Evolutionary conservation across 2,113 vertebrate genomes (phyloP), one percentile per base, ranked within the genome.

Genomic region (Rhombomys opimus): DNA sequence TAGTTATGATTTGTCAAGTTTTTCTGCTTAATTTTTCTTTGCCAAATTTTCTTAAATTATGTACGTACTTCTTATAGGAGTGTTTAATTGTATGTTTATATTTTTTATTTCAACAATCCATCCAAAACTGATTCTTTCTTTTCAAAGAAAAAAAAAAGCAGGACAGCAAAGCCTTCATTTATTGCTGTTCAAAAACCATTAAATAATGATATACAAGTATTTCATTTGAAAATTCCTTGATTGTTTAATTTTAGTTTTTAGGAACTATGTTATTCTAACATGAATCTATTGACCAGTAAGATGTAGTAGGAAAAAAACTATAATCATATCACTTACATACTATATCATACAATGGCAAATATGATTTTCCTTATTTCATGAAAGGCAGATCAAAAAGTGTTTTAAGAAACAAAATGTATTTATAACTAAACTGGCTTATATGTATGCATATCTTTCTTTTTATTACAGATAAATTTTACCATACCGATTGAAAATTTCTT

Each of bases 401-500:
- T 68, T 22, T 12, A 67, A 4, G 8, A 88, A 88, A 80, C 80
- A 94, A 97, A 95, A 88, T 77, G 50, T 22, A 87, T 78, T 95
- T 59, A 80, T 63, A 89, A 61, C 86, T 90, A 86, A 87, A 88
- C 25, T 94, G 52, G 30, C 35, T 9, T 78, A 15, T 50, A 41
- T 59, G 73, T 89, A 70, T 75, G 4, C 15, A 20, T 61, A 89
- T 85, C 2, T 68, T 91, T 25, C 1, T 92, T 54, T 50, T 70
- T 30, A 3, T 67, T 92, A 10, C 86, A 15, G 13, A 27, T 13
- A 86, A 32, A 22, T 90, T 75, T 95, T 73, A 90, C 27, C 65
- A 7, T 90, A 81, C 76, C 30, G 92, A 2, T 85, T 96, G 38
- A 96, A 82, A 82, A 81, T 93, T 93, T 30, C 72, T 38, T 95